Base-by-base conservation (phyloP, 2,113 vertebrate genomes). In the Rhegmatorhina hoffmannsi region DNA sequence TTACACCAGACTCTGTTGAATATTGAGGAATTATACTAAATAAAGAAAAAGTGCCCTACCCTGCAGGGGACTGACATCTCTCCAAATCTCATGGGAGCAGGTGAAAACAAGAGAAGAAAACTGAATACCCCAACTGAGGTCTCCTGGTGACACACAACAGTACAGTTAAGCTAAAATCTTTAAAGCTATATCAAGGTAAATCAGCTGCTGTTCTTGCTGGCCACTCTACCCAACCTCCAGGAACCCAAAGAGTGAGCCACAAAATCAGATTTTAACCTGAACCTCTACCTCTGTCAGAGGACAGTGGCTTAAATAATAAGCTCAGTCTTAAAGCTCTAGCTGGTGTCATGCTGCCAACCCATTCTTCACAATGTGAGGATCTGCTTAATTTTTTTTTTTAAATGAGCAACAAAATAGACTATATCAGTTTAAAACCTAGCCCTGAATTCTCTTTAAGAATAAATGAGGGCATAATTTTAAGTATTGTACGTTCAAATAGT, bases 401-500 rank as follows among this genome's bases (percentile, higher is more conserved):
- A 25, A 15, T 1, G 52, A 40, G 50, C 36, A 66, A 73, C 34
- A 58, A 83, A 58, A 66, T 11, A 44, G 16, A 29, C 13, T 28
- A 4, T 23, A 21, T 26, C 1, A 34, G 17, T 84, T 84, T 50
- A 58, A 94, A 91, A 79, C 43, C 44, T 68, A 67, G 4, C 9
- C 49, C 18, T 66, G 33, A 43, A 50, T 77, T 77, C 60, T 74
- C 38, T 43, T 70, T 50, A 33, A 38, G 58, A 80, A 53, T 43
- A 80, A 74, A 38, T 20, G 11, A 77, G 17, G 33, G 4, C 20
- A 29, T 33, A 34, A 50, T 81, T 70, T 67, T 26, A 59, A 75
- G 6, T 63, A 70, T 24, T 74, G 13, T 5, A 4, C 10, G 26
- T 67, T 80, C 52, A 64, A n/a, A 64, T 44, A 0, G 0, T 26